Evolutionary conservation across 2,113 vertebrate genomes (phyloP), one percentile per base, ranked within the genome.

Genomic region (Puntigrus tetrazona): DNA sequence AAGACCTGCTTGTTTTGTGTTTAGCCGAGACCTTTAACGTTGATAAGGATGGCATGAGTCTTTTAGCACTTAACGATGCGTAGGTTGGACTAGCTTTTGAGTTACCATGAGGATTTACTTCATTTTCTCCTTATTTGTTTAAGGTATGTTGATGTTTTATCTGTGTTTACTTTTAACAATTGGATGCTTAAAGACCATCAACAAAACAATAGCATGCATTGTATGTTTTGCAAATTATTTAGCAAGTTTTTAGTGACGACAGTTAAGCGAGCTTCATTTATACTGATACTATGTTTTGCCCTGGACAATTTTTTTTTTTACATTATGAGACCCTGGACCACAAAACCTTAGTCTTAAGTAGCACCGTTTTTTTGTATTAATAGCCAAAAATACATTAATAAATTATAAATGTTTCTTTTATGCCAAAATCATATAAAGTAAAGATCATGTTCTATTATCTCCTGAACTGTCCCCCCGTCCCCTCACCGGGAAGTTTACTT

Each of bases 141-240:
- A 34, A 88, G 88, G 90, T 90, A 91, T 3, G 77, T 84, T 14
- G 7, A 9, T n/a, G 5, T 45, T 75, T 80, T 59, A 31, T n/a
- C 3, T 34, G 38, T 38, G 20, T 52, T 43, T 36, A 55, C 0
- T 52, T n/a, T 55, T 31, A 81, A 52, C 79, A 34, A 50, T 52
- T n/a, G 4, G 6, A 47, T 20, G n/a, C 27, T 63, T 29, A 4
- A 59, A 9, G 16, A 16, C 25, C 25, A 5, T 63, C 2, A 63
- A 63, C 59, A 65, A 27, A 38, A 20, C 36, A 43, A 25, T 45
- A 5, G 47, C 47, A 50, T 50, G 47, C 16, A 50, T 5, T 50
- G 18, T 5, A 74, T 74, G 43, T 34, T 55, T 31, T 34, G 10
- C 11, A 2, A 0, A 52, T 34, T 50, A 50, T 52, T 76, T 76